Conservation (phyloP, 2,888 invertebrate species). For the Eupithecia pulchellata region DNA sequence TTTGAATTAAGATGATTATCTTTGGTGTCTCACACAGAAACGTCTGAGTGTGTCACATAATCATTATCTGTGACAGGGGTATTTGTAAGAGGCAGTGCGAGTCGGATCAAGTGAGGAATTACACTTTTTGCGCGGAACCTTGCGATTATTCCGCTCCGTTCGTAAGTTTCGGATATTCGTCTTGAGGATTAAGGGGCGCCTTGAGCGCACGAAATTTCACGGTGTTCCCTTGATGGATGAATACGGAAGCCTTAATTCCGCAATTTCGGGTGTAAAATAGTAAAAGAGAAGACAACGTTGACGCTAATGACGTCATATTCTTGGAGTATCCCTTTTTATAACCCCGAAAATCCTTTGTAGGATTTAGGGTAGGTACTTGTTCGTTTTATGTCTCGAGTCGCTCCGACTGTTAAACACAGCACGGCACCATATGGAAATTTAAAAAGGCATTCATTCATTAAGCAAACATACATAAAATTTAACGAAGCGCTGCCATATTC, state of each 20-base stretch:
- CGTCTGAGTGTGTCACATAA: constrained; percentile 68
- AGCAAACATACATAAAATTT: constrained; percentile 81
- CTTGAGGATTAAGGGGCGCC: constrained; percentile 80
- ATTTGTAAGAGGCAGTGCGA: constrained; percentile 63
- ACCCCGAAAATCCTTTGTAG: constrained; percentile 53
- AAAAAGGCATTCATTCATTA: constrained; percentile 81
- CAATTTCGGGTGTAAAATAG: constrained; percentile 74
- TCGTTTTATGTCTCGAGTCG: constrained; percentile 52
- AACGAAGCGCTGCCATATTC: constrained; percentile 81
- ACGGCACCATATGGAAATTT: constrained; percentile 74
- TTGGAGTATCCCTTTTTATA: constrained; percentile 50
- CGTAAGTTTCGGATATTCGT: constrained; percentile 83
- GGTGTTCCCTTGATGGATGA: constrained; percentile 80
- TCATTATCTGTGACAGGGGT: constrained; percentile 54
- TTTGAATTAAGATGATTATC: constrained; percentile 5
- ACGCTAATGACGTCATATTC: constrained; percentile 62
- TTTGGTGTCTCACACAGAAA: constrained; percentile 42
- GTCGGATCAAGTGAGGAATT: constrained; percentile 81
- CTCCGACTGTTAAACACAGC: constrained; percentile 57
- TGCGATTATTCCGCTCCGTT: constrained; percentile 76
- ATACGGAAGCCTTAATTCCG: constrained; percentile 76
- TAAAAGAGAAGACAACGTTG: constrained; percentile 60
- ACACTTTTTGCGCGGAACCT: constrained; percentile 76
- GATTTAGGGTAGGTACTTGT: constrained; percentile 44
- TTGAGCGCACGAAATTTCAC: constrained; percentile 77